These are phyloP conservation scores for Tetragonula clypearis DNA, from an alignment of 1,140 invertebrate species.

Conservation along the genomic window DNA sequence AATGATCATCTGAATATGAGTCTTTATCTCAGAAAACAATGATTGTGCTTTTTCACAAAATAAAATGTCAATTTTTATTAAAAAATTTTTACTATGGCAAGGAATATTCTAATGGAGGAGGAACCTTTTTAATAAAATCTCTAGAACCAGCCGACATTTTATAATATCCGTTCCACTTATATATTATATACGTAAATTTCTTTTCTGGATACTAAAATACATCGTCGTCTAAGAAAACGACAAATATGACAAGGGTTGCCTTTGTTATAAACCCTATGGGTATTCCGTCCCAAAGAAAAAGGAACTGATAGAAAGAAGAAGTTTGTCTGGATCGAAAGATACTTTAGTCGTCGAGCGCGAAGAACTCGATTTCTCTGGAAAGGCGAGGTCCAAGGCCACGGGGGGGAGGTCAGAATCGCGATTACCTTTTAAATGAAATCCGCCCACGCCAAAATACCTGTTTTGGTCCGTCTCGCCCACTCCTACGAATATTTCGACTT, in stretches of 20 bases:
- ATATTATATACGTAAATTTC: not conserved
- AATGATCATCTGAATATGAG: too few relatives aligned
- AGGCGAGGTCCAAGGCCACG: conserved; percentile 47
- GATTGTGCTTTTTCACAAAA: too few relatives aligned
- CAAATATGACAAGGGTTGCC: too few relatives aligned
- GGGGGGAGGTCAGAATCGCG: conserved; percentile 27
- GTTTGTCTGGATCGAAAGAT: not conserved
- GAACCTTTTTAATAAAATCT: not conserved
- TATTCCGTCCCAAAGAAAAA: too few relatives aligned
- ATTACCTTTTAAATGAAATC: conserved; percentile 22
- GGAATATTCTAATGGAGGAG: too few relatives aligned
- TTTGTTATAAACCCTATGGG: too few relatives aligned
- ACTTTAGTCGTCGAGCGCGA: not conserved
- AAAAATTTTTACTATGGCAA: too few relatives aligned
- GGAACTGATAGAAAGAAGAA: not conserved
- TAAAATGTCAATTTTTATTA: too few relatives aligned
- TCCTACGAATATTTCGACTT: conserved; percentile 29
- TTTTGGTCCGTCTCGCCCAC: conserved; percentile 42
- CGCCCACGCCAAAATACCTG: conserved; percentile 40
- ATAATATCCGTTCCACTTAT: not conserved
- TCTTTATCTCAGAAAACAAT: too few relatives aligned
- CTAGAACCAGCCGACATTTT: not conserved
- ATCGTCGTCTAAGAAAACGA: not conserved
- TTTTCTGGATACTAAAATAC: not conserved
- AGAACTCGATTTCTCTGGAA: conserved; percentile 47